These are phyloP conservation scores for Dasypus novemcinctus DNA, from an alignment of 2,113 vertebrate genomes.

Conservation along the genomic window DNA sequence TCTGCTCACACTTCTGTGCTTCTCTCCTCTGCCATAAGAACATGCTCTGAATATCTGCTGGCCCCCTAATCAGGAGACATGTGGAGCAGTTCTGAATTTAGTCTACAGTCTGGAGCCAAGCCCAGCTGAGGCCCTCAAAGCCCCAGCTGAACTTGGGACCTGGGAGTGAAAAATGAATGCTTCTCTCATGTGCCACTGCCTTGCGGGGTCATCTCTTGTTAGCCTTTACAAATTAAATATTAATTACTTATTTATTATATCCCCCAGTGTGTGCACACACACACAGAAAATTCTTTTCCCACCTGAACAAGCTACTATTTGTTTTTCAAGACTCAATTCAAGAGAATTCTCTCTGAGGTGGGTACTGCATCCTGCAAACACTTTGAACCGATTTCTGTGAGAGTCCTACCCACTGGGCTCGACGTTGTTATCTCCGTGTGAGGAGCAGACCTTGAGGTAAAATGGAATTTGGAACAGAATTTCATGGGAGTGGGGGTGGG, in stretches of 20 bases:
- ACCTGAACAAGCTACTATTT: neutral
- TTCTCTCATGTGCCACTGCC: neutral
- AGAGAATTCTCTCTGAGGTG: neutral
- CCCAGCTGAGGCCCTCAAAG: neutral
- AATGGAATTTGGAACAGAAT: neutral
- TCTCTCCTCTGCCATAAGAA: neutral
- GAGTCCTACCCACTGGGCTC: neutral
- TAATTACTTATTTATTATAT: neutral
- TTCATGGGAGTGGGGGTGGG: neutral
- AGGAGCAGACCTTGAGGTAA: neutral
- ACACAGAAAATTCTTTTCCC: neutral
- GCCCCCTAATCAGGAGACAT: neutral
- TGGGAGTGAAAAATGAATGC: neutral
- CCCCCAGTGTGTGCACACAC: neutral
- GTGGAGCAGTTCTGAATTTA: neutral
- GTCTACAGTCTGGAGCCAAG: neutral
- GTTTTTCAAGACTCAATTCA: neutral
- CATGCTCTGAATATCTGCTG: neutral
- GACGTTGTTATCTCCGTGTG: fast-evolving
- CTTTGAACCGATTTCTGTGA: neutral
- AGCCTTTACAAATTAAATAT: neutral
- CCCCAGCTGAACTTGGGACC: fast-evolving
- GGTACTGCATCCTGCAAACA: fast-evolving
- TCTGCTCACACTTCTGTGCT: neutral
- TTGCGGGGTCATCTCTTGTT: neutral